Base-by-base conservation (phyloP, 2,888 invertebrate genomes). In the Heliconius ismenius region DNA sequence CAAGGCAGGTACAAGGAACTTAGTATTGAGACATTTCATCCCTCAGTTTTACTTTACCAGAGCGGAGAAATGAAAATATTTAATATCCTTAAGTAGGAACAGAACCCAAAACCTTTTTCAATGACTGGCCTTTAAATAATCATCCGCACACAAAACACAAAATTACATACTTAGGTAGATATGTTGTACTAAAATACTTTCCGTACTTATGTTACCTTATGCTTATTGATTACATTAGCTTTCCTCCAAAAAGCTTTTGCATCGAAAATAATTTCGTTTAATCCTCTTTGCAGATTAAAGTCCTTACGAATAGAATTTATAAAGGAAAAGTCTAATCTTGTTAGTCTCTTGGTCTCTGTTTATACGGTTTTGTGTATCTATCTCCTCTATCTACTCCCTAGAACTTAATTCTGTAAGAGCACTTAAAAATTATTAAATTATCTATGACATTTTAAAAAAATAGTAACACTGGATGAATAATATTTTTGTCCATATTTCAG, bases 221-320 rank as follows among this genome's bases (percentile, higher is more conserved):
- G 54, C 28, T 54, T 54, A 70, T 58, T 58, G 54, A 70, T 70
- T 32, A 54, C 32, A 54, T 70, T 13, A 32, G 54, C 28, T 54
- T 69, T 24, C 13, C 36, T 58, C 58, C 15, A 24, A 70, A 39
- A 70, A 70, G 58, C n/a, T 58, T 70, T 32, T 28, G 21, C 21
- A 32, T 58, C 70, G 32, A 70, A 70, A 32, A 70, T 70, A 58
- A 70, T 70, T 69, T 69, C 32, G 15, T 36, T 58, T 32, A 24
- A n/a, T 54, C 54, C 32, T 28, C n/a, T 13, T 32, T n/a, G 28
- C 32, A 70, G 54, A 70, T 54, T 54, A 70, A 69, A 21, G 21
- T 58, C 15, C 58, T 39, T 58, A 58, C n/a, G 32, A 28, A 69
- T 21, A 32, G 32, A 54, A 54, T 69, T 28, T 69, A 28, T 32